Evolutionary conservation across 2,113 vertebrate genomes (phyloP).

Genomic region (Sylvietta virens): DNA sequence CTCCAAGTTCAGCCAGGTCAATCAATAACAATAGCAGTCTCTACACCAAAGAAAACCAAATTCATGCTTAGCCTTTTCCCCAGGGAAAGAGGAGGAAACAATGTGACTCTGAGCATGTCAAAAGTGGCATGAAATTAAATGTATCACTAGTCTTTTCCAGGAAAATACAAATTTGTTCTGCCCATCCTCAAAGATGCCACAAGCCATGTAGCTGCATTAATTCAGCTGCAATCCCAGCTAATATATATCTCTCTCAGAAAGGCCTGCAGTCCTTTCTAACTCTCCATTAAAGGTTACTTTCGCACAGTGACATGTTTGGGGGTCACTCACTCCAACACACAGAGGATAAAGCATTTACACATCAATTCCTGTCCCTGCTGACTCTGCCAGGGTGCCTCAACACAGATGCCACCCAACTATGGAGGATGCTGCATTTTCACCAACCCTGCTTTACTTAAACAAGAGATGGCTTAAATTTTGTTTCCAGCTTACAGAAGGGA

Average conservation of each 20-base stretch:
- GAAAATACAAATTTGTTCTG: constrained; percentile 44
- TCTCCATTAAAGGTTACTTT: background rate
- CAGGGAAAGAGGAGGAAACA: constrained; percentile 16
- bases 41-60: constrained; percentile 26
- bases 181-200: constrained; percentile 1
- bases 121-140: constrained; percentile 34
- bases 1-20: constrained; percentile 28
- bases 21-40: background rate
- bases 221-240: background rate
- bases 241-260: background rate
- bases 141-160: constrained; percentile 9
- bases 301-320: background rate
- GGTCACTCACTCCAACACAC: background rate
- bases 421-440: background rate
- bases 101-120: background rate
- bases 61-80: background rate
- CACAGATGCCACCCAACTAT: background rate
- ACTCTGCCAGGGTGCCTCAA: background rate
- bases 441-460: background rate
- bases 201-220: constrained; percentile 29
- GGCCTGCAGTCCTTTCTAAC: background rate
- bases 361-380: background rate
- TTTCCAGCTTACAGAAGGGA: background rate
- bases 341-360: background rate
- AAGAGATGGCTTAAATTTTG: background rate